A percentile compares a stretch with the other conserved stretches of the same genome.
phyloP scores from a whole-genome alignment of 2,888 invertebrate species.

The Aphodius granarius region DNA sequence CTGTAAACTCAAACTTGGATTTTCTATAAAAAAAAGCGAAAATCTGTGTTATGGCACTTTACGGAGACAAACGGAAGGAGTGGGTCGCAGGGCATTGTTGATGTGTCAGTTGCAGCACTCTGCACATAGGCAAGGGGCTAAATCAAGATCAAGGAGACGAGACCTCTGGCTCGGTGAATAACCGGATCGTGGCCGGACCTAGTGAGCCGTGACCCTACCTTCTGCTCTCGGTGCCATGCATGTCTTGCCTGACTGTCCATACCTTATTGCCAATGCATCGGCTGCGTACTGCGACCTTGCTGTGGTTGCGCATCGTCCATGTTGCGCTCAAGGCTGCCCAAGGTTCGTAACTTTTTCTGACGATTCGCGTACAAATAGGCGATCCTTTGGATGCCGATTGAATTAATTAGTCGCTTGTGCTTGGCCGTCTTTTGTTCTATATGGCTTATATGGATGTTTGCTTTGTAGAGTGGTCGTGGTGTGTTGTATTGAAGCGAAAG shows the following conservation, averaged over 20 bases:
- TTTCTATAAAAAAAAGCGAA: too few relatives aligned
- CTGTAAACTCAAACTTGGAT: too few relatives aligned
- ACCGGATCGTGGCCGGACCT: conserved; percentile 37
- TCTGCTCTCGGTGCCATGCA: too few relatives aligned
- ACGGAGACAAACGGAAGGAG: background rate
- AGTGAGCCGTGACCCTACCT: conserved; percentile 37
- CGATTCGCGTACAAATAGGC: background rate
- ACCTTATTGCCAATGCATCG: conserved; percentile 24
- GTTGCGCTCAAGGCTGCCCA: background rate
- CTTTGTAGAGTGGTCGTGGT: too few relatives aligned
- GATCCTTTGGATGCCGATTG: background rate
- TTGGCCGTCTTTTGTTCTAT: background rate
- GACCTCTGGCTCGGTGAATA: conserved; percentile 32
- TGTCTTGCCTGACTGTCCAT: background rate
- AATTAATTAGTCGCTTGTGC: background rate
- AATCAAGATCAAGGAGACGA: background rate
- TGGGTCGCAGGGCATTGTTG: background rate
- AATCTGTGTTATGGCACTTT: too few relatives aligned
- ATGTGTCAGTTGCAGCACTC: background rate
- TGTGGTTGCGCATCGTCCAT: background rate
- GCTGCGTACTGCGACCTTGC: conserved; percentile 12
- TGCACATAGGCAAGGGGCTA: background rate
- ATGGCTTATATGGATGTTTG: background rate
- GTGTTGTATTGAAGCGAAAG: too few relatives aligned
- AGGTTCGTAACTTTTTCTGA: background rate